phyloP scores from a whole-genome alignment of 2,113 vertebrate species.

The Monopterus albus region DNA sequence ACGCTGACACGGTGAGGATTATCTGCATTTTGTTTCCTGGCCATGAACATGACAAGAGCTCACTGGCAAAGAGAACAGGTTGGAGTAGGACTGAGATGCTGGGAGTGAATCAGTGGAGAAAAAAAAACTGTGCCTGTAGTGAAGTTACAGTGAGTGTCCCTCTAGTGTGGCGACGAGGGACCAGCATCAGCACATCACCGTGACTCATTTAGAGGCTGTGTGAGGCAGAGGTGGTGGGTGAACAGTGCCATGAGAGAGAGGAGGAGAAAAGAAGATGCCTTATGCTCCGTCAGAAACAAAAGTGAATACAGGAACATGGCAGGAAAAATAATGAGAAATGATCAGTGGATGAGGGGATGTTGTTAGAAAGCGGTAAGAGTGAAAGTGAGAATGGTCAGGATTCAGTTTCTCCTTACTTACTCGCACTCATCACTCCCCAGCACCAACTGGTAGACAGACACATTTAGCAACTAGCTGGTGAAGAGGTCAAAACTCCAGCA shows the following conservation, averaged over 20 bases:
- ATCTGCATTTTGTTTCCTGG: not conserved
- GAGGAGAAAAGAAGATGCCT: too few species aligned
- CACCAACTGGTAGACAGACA: too few species aligned
- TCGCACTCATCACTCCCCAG: too few species aligned
- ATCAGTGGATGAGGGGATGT: too few species aligned
- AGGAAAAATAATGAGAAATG: too few species aligned
- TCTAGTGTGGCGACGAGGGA: not conserved
- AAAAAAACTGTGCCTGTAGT: not conserved
- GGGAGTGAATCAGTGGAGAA: not conserved
- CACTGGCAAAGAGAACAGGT: not conserved
- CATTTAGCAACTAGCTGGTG: too few species aligned
- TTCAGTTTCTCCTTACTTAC: too few species aligned
- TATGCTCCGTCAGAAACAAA: too few species aligned
- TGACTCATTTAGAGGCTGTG: not conserved
- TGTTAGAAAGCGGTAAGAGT: too few species aligned
- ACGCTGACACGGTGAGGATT: not conserved
- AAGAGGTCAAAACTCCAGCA: too few species aligned
- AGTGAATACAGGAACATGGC: too few species aligned
- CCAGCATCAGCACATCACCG: not conserved
- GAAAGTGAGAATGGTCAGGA: too few species aligned
- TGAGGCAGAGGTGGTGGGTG: not conserved
- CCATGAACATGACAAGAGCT: not conserved
- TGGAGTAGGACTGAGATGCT: not conserved
- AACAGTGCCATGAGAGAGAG: not conserved
- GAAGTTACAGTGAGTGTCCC: constrained; percentile 21